phyloP scores from a whole-genome alignment of 2,113 vertebrate species.

The Gasterosteus aculeatus region DNA sequence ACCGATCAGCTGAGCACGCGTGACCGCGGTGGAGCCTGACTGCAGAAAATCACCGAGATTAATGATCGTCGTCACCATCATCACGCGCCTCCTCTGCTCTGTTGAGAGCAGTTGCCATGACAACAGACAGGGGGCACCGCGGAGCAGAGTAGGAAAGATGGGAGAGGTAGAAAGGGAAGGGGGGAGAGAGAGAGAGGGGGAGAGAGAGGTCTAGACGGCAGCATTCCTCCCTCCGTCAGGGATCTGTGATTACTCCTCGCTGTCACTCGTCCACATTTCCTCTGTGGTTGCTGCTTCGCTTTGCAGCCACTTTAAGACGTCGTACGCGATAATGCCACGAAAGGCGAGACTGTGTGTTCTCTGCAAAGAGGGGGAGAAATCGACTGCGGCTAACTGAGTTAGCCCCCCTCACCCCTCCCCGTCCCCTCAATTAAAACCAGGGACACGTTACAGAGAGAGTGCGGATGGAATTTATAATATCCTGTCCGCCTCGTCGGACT shows the following conservation, averaged over 20 bases:
- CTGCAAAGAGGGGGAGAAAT: too few relatives aligned
- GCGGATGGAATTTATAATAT: slow-evolving; percentile 34
- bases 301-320: too few relatives aligned
- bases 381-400: too few relatives aligned
- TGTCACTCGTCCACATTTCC: too few relatives aligned
- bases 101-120: slow-evolving; percentile 10
- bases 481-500: slow-evolving; percentile 13
- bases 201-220: slow-evolving; percentile 57
- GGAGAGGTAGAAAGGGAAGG: not conserved
- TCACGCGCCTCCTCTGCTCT: not conserved
- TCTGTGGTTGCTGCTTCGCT: too few relatives aligned
- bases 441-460: not conserved
- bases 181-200: not conserved
- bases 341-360: too few relatives aligned
- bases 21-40: not conserved
- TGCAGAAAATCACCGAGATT: not conserved
- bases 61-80: not conserved
- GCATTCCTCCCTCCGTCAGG: slow-evolving; percentile 57
- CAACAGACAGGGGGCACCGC: slow-evolving; percentile 41
- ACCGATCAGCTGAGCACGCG: too few relatives aligned
- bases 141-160: not conserved
- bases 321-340: too few relatives aligned
- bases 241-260: not conserved
- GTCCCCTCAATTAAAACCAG: slow-evolving; percentile 14
- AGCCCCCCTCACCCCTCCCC: too few relatives aligned